Evolutionary conservation across 2,797 vertebrate species (phyloP), one percentile per base, ranked within the genome.

Genomic region (Labeo calbasu): DNA sequence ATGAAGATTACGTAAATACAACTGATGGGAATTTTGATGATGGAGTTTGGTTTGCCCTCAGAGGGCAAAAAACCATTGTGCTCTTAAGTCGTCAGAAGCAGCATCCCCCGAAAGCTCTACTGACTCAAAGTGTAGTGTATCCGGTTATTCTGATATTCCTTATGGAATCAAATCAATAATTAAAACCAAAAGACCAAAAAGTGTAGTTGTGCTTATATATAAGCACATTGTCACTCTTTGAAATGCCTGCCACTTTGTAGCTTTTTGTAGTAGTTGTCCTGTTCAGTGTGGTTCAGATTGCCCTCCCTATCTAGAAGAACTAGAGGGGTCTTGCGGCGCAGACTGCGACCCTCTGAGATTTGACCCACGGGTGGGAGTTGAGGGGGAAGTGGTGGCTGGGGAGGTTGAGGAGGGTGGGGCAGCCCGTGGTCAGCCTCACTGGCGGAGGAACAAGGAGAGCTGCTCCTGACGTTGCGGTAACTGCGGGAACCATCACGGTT

Each of bases 271-370:
- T 94, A 96, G 0, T 92, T 89, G 43, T 89, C 88, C 77, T 87
- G 86, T 66, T 86, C 86, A 88, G 50, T 96, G 95, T 0, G 86
- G 88, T 69, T 96, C 93, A 0, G 48, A 81, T 0, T 82, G 79
- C 23, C 53, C 36, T 94, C 94, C 6, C 92, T 91, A 3, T 93
- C 89, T 46, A 88, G 55, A 0, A 93, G 93, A 14, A 94, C 92
- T 0, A 91, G 81, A 0, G 95, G 92, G 0, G 92, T 94, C 84
- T 97, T 97, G 88, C 97, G 95, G 23, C 96, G 91, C 88, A 97
- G 93, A 0, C 95, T 96, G 81, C 94, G 92, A 0, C 91, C 72
- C 0, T 95, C 95, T 36, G 92, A 87, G 0, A 91, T 79, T n/a
- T 90, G 89, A 7, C 96, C 96, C 0, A 86, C 6, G 0, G 91